These are phyloP conservation scores for Manacus vitellinus DNA, from an alignment of 2,113 vertebrate species.

Conservation along the genomic window DNA sequence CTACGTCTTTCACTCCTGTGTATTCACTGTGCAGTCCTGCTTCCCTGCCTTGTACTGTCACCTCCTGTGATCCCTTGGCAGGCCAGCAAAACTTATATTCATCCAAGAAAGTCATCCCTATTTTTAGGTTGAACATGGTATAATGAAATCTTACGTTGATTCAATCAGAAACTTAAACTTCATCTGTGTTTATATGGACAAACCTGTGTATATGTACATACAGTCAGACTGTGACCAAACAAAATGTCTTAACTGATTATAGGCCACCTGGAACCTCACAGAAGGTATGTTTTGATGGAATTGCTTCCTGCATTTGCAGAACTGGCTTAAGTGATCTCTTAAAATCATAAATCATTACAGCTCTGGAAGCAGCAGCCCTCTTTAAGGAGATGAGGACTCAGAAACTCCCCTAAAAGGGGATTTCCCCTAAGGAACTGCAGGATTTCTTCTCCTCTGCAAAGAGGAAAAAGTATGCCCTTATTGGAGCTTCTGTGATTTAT, in stretches of 20 bases:
- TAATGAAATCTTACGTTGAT: not conserved
- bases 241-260: not conserved
- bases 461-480: not conserved
- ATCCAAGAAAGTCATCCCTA: not conserved
- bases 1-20: not conserved
- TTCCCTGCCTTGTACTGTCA: not conserved
- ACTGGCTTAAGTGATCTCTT: not conserved
- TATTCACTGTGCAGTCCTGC: not conserved
- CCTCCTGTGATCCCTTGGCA: not conserved
- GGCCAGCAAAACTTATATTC: not conserved
- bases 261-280: not conserved
- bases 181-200: not conserved
- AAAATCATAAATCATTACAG: not conserved
- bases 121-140: not conserved
- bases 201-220: not conserved
- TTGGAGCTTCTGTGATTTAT: not conserved
- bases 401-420: not conserved
- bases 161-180: not conserved
- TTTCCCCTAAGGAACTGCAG: not conserved
- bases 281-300: not conserved
- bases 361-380: not conserved
- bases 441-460: not conserved
- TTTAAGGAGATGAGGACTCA: not conserved
- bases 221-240: not conserved
- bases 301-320: not conserved